Evolutionary conservation across 2,113 vertebrate species (phyloP).

Genomic region (Siniperca chuatsi): DNA sequence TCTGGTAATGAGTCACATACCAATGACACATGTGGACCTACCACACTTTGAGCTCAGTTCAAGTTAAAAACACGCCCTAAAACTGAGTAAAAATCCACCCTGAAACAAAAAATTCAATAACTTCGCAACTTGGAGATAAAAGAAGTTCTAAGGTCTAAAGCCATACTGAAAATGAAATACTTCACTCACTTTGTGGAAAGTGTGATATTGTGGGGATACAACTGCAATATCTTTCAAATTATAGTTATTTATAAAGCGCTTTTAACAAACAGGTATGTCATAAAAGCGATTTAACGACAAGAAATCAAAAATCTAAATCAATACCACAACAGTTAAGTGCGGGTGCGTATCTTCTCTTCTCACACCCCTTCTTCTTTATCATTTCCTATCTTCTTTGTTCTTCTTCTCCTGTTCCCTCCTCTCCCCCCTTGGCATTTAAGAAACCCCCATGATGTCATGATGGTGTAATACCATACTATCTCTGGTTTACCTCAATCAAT

Average conservation of each 20-base stretch:
- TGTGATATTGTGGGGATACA: background rate
- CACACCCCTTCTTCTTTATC: background rate
- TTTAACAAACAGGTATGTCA: background rate
- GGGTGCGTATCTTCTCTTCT: background rate
- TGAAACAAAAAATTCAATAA: background rate
- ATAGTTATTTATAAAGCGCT: background rate
- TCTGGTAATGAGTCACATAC: slow-evolving; percentile 53
- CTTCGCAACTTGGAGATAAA: background rate
- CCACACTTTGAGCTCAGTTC: slow-evolving; percentile 23
- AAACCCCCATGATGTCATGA: slow-evolving; percentile 45
- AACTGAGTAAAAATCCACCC: background rate
- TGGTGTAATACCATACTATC: slow-evolving; percentile 37
- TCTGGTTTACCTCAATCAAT: slow-evolving; percentile 58
- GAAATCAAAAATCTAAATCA: background rate
- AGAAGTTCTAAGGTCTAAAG: background rate
- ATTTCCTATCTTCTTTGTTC: background rate
- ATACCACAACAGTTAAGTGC: background rate
- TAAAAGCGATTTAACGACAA: background rate
- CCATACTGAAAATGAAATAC: background rate
- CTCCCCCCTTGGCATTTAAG: background rate
- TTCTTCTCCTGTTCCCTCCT: background rate
- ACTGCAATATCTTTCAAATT: background rate
- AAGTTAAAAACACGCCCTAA: background rate
- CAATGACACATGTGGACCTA: slow-evolving; percentile 53
- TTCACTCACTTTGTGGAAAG: background rate